Conservation (phyloP, 2,113 vertebrate species). For the Oreochromis spilurus region DNA sequence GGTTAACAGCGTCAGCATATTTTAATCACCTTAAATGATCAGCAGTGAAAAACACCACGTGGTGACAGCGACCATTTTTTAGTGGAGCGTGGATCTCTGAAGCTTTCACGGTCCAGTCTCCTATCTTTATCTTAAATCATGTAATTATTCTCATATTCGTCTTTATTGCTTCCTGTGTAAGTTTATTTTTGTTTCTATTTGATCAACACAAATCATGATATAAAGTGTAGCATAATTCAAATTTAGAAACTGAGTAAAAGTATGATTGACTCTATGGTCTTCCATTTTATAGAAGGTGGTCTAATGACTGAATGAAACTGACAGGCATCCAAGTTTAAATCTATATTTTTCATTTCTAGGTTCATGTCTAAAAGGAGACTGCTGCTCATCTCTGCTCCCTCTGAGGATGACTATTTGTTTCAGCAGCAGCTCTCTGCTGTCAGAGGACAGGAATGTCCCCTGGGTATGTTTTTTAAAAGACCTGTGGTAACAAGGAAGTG, state of each 20-base stretch:
- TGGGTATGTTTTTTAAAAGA: constrained; percentile 58
- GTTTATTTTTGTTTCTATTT: background rate
- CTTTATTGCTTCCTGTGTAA: background rate
- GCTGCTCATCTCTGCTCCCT: constrained; percentile 72
- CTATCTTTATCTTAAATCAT: background rate
- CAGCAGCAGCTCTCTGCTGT: constrained; percentile 75
- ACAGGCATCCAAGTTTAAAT: background rate
- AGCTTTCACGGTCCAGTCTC: background rate
- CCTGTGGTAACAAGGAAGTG: background rate
- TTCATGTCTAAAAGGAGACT: constrained; percentile 76
- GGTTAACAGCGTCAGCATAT: background rate
- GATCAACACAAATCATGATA: background rate
- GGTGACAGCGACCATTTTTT: background rate
- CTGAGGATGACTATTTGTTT: constrained; percentile 73
- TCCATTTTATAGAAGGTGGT: background rate
- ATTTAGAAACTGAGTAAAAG: background rate
- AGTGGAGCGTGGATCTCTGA: background rate
- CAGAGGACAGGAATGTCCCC: constrained; percentile 68
- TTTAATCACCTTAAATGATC: background rate
- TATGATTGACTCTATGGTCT: background rate
- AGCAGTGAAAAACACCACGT: background rate
- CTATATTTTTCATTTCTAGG: constrained; percentile 29
- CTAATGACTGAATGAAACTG: background rate
- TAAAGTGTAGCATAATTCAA: background rate
- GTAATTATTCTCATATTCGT: background rate